Conservation (phyloP, 2,113 vertebrate species). For the Rostratula benghalensis region DNA sequence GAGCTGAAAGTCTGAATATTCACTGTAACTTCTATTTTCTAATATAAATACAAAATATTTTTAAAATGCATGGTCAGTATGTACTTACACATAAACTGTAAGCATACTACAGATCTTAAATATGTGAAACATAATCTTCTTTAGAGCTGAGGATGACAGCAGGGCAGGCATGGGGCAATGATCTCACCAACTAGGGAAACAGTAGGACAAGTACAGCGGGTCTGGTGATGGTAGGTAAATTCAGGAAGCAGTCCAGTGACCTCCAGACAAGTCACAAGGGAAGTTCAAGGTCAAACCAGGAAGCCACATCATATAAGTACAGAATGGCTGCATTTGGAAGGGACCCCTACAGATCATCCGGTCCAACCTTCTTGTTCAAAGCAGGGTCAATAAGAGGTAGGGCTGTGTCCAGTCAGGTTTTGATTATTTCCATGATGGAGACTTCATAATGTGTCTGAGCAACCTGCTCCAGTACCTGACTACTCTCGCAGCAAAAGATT, state of each 20-base stretch:
- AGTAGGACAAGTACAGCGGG: neutral
- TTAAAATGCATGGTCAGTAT: neutral
- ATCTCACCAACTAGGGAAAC: neutral
- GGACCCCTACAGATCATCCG: neutral
- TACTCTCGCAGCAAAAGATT: neutral
- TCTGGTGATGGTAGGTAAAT: neutral
- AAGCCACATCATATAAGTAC: neutral
- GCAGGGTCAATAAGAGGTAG: neutral
- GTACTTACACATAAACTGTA: neutral
- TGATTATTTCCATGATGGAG: neutral
- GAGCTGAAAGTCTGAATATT: neutral
- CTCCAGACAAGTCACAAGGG: neutral
- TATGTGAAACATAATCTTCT: neutral
- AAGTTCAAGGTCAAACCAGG: neutral
- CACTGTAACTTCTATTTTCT: neutral
- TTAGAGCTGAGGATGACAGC: neutral
- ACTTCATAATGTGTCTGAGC: neutral
- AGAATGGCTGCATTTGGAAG: neutral
- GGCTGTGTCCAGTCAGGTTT: neutral
- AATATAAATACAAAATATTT: neutral
- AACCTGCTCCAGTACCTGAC: neutral
- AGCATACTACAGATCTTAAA: neutral
- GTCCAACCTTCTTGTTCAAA: neutral
- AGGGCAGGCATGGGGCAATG: neutral
- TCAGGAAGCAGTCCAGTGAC: neutral